Evolutionary conservation across 2,888 invertebrate genomes (phyloP).

Genomic region (Andrena fulva): DNA sequence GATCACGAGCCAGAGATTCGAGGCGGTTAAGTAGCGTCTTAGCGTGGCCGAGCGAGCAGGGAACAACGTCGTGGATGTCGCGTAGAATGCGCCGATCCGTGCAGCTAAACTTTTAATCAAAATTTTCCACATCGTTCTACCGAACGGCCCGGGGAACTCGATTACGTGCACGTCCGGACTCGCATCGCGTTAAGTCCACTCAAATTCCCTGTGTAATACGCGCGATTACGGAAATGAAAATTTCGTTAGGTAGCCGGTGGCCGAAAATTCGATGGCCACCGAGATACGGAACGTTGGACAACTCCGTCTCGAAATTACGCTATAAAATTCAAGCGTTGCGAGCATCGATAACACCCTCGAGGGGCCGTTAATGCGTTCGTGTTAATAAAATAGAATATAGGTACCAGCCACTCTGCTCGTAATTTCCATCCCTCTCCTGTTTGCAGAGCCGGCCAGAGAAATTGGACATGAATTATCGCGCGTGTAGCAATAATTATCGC

Average conservation of each 20-base stretch:
- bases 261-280: neutral
- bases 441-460: constrained; percentile 16
- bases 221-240: constrained; percentile 45
- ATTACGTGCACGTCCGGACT: constrained; percentile 3
- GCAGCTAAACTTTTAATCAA: constrained; percentile 34
- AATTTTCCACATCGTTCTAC: neutral
- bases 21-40: neutral
- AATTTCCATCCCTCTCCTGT: constrained; percentile 32
- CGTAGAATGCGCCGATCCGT: too few species aligned
- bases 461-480: constrained; percentile 55
- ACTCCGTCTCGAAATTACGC: constrained; percentile 28
- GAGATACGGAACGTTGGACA: neutral
- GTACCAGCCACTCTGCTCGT: neutral
- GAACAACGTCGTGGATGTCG: neutral
- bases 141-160: constrained; percentile 14
- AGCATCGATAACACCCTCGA: constrained; percentile 32
- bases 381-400: constrained; percentile 51
- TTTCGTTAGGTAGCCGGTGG: constrained; percentile 21
- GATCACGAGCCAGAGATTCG: neutral
- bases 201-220: constrained; percentile 21
- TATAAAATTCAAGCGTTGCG: constrained; percentile 27
- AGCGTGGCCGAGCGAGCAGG: neutral
- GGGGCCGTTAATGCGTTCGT: constrained; percentile 33
- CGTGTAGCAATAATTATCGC: constrained; percentile 61
- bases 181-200: constrained; percentile 5